A percentile compares a stretch with the other conserved stretches of the same genome.
phyloP scores from a whole-genome alignment of 2,797 vertebrate species.

The Spinus olivaceus region DNA sequence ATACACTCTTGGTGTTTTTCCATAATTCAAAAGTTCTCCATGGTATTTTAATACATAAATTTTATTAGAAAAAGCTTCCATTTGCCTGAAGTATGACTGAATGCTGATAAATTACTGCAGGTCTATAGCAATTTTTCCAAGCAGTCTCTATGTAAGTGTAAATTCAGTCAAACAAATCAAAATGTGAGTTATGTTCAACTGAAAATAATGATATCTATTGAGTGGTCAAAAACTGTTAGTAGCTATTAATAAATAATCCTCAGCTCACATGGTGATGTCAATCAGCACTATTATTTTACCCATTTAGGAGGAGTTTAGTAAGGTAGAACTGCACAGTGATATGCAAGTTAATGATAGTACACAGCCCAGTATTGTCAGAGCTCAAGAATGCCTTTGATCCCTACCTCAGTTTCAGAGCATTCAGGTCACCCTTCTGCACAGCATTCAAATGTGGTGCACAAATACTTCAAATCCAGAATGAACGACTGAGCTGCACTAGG shows the following conservation, averaged over 20 bases:
- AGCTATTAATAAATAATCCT: conserved; percentile 30
- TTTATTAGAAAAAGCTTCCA: conserved; percentile 2
- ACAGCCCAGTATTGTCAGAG: background rate
- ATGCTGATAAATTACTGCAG: background rate
- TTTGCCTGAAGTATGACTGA: background rate
- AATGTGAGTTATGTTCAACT: background rate
- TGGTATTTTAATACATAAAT: background rate
- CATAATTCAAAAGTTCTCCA: background rate
- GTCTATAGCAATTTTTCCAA: conserved; percentile 9
- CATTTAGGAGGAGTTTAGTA: background rate
- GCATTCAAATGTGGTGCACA: background rate
- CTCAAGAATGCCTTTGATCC: conserved; percentile 27
- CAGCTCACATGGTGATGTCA: background rate
- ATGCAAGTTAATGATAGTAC: background rate
- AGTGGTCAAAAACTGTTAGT: conserved; percentile 2
- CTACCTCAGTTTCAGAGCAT: background rate
- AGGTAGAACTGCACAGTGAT: background rate
- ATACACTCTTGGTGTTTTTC: background rate
- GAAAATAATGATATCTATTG: background rate
- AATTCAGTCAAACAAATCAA: conserved; percentile 35
- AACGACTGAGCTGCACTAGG: background rate
- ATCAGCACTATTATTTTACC: conserved; percentile 1
- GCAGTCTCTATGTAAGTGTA: background rate
- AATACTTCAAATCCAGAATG: background rate
- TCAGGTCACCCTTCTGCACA: background rate